These are phyloP conservation scores for Anabas testudineus DNA, from an alignment of 2,797 vertebrate genomes.

Conservation along the genomic window DNA sequence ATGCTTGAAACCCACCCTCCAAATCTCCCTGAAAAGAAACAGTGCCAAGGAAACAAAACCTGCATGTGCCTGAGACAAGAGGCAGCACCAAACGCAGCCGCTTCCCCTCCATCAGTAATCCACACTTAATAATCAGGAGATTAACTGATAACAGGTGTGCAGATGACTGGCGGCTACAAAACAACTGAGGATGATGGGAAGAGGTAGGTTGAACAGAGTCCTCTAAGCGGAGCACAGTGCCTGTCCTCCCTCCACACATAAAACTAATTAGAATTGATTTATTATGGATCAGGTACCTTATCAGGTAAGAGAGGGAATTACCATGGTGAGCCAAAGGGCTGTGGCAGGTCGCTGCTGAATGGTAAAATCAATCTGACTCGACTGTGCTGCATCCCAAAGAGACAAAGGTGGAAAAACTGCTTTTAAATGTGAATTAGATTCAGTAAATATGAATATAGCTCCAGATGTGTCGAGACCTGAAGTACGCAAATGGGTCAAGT, in stretches of 20 bases:
- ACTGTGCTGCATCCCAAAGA: constrained; percentile 67
- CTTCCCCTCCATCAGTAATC: constrained; percentile 61
- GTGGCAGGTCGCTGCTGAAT: constrained; percentile 88
- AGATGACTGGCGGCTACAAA: constrained; percentile 65
- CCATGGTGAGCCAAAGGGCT: constrained; percentile 88
- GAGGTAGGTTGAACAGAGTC: constrained; percentile 37
- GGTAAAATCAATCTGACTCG: constrained; percentile 92
- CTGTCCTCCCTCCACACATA: constrained; percentile 45
- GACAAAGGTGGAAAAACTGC: neutral
- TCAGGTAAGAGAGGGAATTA: constrained; percentile 92
- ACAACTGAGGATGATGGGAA: constrained; percentile 45
- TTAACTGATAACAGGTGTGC: constrained; percentile 77
- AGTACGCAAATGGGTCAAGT: neutral
- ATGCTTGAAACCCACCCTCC: neutral
- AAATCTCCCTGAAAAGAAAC: constrained; percentile 27
- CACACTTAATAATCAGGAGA: constrained; percentile 72
- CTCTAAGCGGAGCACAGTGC: constrained; percentile 72
- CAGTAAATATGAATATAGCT: neutral
- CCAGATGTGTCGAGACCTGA: neutral
- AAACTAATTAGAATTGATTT: constrained; percentile 98
- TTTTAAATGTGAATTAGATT: neutral
- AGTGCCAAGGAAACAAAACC: constrained; percentile 27
- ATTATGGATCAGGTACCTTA: constrained; percentile 95
- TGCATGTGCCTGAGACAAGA: constrained; percentile 58
- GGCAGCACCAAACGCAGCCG: constrained; percentile 25